These are phyloP conservation scores for Amphimedon queenslandica DNA, from an alignment of 37 sponge, comb jelly and placozoan species.

Conservation along the genomic window DNA sequence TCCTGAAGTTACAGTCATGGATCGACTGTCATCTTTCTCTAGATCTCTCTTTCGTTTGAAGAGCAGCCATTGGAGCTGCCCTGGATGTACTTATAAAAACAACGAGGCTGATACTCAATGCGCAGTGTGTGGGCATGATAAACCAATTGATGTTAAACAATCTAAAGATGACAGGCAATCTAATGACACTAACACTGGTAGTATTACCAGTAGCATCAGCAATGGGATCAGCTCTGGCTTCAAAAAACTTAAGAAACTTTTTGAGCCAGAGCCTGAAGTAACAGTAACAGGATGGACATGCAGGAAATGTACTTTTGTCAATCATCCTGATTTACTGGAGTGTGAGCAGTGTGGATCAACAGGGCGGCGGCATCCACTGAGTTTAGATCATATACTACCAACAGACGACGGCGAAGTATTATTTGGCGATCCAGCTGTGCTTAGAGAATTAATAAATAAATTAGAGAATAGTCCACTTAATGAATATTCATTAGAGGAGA, in stretches of 20 bases:
- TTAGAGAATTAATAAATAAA: too few relatives aligned
- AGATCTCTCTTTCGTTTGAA: neutral
- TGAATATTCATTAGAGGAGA: too few relatives aligned
- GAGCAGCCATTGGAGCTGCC: slow-evolving; percentile 13
- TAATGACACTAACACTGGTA: neutral
- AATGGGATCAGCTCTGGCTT: neutral
- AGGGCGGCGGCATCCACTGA: too few relatives aligned
- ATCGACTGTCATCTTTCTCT: too few relatives aligned
- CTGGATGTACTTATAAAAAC: neutral
- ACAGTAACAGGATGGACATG: neutral
- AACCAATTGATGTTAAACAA: neutral
- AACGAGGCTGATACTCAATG: neutral
- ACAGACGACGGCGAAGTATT: neutral
- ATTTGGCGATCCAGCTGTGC: too few relatives aligned
- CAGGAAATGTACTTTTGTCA: neutral
- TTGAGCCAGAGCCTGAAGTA: neutral
- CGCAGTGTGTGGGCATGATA: neutral
- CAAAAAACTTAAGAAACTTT: neutral
- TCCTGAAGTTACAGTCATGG: too few relatives aligned
- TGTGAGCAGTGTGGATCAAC: slow-evolving; percentile 10
- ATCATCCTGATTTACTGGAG: neutral
- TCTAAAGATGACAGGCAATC: too few relatives aligned
- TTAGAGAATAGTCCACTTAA: too few relatives aligned
- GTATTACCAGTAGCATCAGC: neutral
- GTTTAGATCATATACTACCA: too few relatives aligned